A percentile compares a stretch with the other conserved stretches of the same genome.
Evolutionary conservation across 92 coral and sea anemone species (phyloP).

Genomic region (Bergia sp.): DNA sequence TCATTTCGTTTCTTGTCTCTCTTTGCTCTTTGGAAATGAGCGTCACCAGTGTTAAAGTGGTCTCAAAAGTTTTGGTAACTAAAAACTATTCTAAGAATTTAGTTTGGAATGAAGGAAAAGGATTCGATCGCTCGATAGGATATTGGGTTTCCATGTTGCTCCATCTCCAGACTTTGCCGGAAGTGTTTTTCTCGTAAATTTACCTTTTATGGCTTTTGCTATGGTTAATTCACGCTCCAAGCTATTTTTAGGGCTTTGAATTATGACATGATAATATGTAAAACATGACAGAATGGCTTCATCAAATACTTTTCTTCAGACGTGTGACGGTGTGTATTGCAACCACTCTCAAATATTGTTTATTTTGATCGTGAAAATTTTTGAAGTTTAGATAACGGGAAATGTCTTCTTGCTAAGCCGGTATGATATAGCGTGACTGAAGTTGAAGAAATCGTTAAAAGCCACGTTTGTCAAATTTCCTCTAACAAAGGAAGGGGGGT

Average conservation of each 20-base stretch:
- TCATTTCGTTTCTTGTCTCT: background rate
- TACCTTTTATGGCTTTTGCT: constrained; percentile 43
- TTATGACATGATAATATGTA: constrained; percentile 27
- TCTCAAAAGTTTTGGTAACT: background rate
- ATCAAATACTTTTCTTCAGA: background rate
- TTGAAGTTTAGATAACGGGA: background rate
- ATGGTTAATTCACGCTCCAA: constrained; percentile 45
- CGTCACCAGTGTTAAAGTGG: background rate
- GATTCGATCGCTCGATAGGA: constrained; percentile 37
- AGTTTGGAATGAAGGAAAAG: constrained; percentile 18
- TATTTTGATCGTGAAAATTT: background rate
- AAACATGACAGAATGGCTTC: constrained; percentile 36
- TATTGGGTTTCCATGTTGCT: constrained; percentile 43
- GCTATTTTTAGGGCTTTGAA: constrained; percentile 34
- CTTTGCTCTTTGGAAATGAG: background rate
- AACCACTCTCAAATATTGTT: background rate
- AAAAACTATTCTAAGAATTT: constrained; percentile 36
- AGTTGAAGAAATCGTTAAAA: background rate
- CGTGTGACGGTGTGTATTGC: background rate
- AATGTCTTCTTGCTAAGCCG: background rate
- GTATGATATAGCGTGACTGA: background rate
- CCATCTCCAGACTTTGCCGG: constrained; percentile 47
- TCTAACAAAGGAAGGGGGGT: too few relatives aligned
- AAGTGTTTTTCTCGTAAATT: constrained; percentile 41
- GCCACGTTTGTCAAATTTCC: too few relatives aligned